Evolutionary conservation across 2,113 vertebrate species (phyloP).

Genomic region (Ammodytes dubius): DNA sequence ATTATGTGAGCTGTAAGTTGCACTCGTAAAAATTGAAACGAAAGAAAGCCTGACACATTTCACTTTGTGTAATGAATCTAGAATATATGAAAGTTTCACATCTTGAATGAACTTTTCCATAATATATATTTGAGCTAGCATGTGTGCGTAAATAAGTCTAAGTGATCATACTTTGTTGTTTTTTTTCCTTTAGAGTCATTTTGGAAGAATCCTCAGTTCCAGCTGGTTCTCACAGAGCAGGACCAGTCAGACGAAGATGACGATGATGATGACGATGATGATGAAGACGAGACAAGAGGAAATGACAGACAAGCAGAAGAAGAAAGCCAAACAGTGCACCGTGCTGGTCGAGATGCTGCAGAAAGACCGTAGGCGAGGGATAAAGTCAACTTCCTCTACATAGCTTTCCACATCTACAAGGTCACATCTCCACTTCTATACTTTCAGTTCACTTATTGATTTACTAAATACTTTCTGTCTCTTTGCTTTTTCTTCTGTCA

Average conservation of each 20-base stretch:
- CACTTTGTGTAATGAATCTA: no score
- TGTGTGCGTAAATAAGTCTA: no score
- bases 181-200: slow-evolving; percentile 74
- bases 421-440: slow-evolving; percentile 49
- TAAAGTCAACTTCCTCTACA: slow-evolving; percentile 77
- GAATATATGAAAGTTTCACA: no score
- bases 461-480: background rate
- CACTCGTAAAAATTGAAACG: no score
- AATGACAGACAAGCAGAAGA: slow-evolving; percentile 58
- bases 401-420: slow-evolving; percentile 85
- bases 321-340: slow-evolving; percentile 76
- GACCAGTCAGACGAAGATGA: slow-evolving; percentile 68
- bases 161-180: background rate
- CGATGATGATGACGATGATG: slow-evolving; percentile 34
- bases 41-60: no score
- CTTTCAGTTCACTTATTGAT: background rate
- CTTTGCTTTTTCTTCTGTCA: background rate
- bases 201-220: slow-evolving; percentile 87
- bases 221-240: slow-evolving; percentile 76
- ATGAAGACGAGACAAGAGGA: slow-evolving; percentile 46
- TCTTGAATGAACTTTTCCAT: no score
- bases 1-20: no score
- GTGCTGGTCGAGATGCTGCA: slow-evolving; percentile 86
- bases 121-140: no score
- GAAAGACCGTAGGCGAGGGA: slow-evolving; percentile 81